Base-by-base conservation (phyloP, 2,113 vertebrate genomes). In the Oncorhynchus keta region DNA sequence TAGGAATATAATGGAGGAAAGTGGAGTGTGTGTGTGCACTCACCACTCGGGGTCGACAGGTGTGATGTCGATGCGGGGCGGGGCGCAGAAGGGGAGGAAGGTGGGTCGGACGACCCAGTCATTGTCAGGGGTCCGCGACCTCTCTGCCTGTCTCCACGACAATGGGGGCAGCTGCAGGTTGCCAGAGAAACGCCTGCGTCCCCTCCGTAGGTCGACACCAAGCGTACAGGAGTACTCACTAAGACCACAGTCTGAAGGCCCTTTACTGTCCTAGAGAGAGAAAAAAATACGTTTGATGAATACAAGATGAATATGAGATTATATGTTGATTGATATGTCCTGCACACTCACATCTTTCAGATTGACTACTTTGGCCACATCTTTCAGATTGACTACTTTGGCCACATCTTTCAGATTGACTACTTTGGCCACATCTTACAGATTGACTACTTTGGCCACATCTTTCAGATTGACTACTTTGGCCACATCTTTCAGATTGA, bases 61-160 rank as follows among this genome's bases (percentile, higher is more conserved):
- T 1, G 97, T 99, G 86, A 99, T 98, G 14, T 97, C 95, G 18
- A 99, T 99, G 76, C 95, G 95, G 4, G 98, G 97, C 2, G 95
- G 96, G 0, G 92, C 89, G 11, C 92, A 75, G 73, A 99, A 91
- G 4, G 97, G 95, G 71, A 99, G 92, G 0, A 96, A 97, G 5
- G 97, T 99, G 0, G 98, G 98, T 55, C 98, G 91, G 22, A 92
- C 85, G 66, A 98, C 89, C 0, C 92, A 32, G 51, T 97, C 97
- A 8, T 93, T 92, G 3, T 99, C 97, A 0, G 98, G 97, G 0
- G 96, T 98, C 74, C 89, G 91, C 0, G 95, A 94, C 65, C 91
- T 92, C 77, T 97, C 96, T 0, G 87, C 90, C 88, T 98, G 98
- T n/a, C 98, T 90, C 89, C 97, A 97, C 14, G 96, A 94, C 81